Evolutionary conservation across 1,140 invertebrate genomes (phyloP).

Genomic region (Heliconius himera): DNA sequence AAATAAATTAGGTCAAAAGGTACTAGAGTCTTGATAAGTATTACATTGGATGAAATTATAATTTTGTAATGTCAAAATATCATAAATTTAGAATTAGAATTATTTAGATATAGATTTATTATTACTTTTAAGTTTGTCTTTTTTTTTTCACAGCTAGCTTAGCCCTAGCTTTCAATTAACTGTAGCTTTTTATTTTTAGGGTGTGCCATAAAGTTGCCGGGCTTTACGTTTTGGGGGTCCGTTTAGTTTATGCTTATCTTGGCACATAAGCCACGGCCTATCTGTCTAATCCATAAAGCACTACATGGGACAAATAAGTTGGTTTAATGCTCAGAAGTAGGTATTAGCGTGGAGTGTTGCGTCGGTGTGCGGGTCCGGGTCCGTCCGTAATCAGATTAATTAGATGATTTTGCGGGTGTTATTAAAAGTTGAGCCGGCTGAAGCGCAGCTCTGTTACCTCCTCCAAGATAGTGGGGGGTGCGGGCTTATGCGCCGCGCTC

Average conservation of each 20-base stretch:
- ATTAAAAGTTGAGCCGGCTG: conserved; percentile 80
- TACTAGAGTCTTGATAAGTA: neutral
- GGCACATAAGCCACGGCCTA: conserved; percentile 40
- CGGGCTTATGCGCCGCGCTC: conserved; percentile 68
- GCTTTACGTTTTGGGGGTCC: conserved; percentile 27
- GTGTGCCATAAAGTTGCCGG: neutral
- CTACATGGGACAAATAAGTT: conserved; percentile 72
- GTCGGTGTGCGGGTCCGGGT: conserved; percentile 62
- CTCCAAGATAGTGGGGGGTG: conserved; percentile 60
- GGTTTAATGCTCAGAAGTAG: conserved; percentile 71
- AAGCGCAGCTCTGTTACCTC: conserved; percentile 67
- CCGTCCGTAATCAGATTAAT: conserved; percentile 78
- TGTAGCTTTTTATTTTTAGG: conserved; percentile 1
- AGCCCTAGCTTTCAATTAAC: neutral
- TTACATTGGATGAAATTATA: neutral
- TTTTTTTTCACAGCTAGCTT: neutral
- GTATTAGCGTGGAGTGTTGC: conserved; percentile 70
- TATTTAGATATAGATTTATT: neutral
- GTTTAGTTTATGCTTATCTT: conserved; percentile 48
- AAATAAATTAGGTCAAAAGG: neutral
- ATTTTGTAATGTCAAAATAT: neutral
- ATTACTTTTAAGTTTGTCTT: neutral
- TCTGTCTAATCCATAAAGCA: conserved; percentile 63
- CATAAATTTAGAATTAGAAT: neutral
- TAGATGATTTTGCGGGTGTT: conserved; percentile 78